Evolutionary conservation across 35 echinoderm and acorn worm genomes (phyloP), one percentile per base, ranked within the genome.

Genomic region (Nesometra sesokonis): DNA sequence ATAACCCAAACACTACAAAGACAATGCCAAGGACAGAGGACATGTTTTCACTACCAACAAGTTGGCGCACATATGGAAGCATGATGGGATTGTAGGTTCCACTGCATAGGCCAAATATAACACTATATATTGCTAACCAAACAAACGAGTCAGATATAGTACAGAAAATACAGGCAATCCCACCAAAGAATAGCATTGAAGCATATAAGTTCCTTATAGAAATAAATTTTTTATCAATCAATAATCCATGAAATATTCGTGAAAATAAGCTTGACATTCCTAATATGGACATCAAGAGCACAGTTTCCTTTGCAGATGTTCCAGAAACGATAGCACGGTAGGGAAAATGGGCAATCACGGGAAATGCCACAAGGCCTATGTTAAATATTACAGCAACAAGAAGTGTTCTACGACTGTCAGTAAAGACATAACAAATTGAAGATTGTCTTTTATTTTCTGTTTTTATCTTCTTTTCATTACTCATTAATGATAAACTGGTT

Each of bases 191-290:
- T n/a, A 85, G 32, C 1, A 85, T 33, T 19, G 91, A 31, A 11
- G 76, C 36, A 31, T 82, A 86, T 19, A 94, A 57, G 13, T 34
- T 84, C 3, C 31, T 77, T 32, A 85, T 79, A 27, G 88, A 77
- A 0, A 94, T 77, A 29, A 81, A 2, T 13, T 85, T 85, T 11
- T 13, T 80, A 27, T 90, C 84, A 9, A 88, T 47, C 3, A 88
- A 84, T 21, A 77, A 86, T 37, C 88, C 88, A 57, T 87, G 89
- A 19, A 29, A 17, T 0, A 46, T 77, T 36, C 93, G 78, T 19
- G 84, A 67, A 33, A 94, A 17, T 7, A 85, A 79, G 32, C 93
- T 90, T 57, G 84, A 80, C 15, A 90, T 35, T 31, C 93, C 93
- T 3, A 94, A 76, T 7, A 57, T 77, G 0, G 93, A 94, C 9